A percentile compares a stretch with the other conserved stretches of the same genome.
Evolutionary conservation across 92 coral and sea anemone species (phyloP).

Genomic region (Parazoanthus darwini): DNA sequence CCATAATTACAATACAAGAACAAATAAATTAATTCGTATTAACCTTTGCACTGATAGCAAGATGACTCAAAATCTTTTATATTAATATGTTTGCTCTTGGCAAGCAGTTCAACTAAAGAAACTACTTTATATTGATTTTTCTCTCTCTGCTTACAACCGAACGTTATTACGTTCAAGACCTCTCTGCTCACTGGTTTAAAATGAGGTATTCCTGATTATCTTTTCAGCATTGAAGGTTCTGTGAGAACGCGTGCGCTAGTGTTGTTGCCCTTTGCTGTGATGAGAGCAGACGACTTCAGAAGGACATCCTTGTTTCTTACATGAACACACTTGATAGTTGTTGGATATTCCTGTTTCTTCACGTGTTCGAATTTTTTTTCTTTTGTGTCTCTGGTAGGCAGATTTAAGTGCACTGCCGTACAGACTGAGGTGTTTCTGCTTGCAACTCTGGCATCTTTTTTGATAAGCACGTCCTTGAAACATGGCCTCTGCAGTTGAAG

Average conservation of each 20-base stretch:
- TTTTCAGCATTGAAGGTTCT: background rate
- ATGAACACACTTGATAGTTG: too few relatives aligned
- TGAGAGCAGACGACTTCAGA: too few relatives aligned
- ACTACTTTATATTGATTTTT: conserved; percentile 38
- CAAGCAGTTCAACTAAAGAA: conserved; percentile 26
- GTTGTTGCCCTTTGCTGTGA: conserved; percentile 17
- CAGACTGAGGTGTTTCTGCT: too few relatives aligned
- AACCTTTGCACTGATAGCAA: conserved; percentile 18
- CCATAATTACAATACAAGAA: too few relatives aligned
- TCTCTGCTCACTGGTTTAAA: conserved; percentile 39
- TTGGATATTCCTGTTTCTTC: background rate
- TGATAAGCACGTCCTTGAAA: background rate
- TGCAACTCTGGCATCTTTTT: too few relatives aligned
- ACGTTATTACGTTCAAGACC: conserved; percentile 55
- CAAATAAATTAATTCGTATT: too few relatives aligned
- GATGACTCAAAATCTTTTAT: conserved; percentile 41
- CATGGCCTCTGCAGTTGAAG: background rate
- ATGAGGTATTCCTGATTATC: conserved; percentile 44
- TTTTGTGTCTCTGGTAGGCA: too few relatives aligned
- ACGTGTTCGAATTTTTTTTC: too few relatives aligned
- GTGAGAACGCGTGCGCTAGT: background rate
- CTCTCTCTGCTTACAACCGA: conserved; percentile 53
- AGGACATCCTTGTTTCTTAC: too few relatives aligned
- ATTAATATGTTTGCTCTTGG: conserved; percentile 39
- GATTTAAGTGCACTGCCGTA: too few relatives aligned